A percentile compares a stretch with the other conserved stretches of the same genome.
Conservation (phyloP, 2,797 vertebrate genomes). For the Ciconia nigra region DNA sequence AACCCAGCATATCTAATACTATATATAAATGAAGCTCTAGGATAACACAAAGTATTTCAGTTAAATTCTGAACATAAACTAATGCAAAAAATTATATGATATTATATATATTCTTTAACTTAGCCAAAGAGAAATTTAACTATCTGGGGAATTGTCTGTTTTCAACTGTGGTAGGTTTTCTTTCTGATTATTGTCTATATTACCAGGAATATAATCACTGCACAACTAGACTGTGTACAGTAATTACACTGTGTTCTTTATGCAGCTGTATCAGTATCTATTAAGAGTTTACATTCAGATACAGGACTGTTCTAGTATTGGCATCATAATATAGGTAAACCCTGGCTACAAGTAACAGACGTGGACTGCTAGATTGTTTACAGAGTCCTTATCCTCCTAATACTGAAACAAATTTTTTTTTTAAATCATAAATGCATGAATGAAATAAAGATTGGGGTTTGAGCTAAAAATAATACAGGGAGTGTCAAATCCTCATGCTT, state of each 20-base stretch:
- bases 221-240: neutral
- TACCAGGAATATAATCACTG: neutral
- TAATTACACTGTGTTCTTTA: neutral
- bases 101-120: neutral
- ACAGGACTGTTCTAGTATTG: neutral
- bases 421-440: neutral
- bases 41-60: fast-evolving
- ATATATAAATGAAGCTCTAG: neutral
- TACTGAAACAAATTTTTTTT: neutral
- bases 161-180: neutral
- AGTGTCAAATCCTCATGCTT: neutral
- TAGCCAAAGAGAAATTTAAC: too few species aligned
- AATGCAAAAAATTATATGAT: neutral
- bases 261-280: neutral
- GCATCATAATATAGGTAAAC: neutral
- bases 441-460: neutral
- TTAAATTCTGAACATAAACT: neutral
- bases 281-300: neutral
- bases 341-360: neutral
- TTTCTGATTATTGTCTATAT: neutral
- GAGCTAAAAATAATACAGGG: neutral
- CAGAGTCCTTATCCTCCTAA: neutral
- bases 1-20: neutral
- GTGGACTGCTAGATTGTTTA: neutral
- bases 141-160: neutral